Evolutionary conservation across 2,888 invertebrate genomes (phyloP).

Genomic region (Dasysyrphus albostriatus): DNA sequence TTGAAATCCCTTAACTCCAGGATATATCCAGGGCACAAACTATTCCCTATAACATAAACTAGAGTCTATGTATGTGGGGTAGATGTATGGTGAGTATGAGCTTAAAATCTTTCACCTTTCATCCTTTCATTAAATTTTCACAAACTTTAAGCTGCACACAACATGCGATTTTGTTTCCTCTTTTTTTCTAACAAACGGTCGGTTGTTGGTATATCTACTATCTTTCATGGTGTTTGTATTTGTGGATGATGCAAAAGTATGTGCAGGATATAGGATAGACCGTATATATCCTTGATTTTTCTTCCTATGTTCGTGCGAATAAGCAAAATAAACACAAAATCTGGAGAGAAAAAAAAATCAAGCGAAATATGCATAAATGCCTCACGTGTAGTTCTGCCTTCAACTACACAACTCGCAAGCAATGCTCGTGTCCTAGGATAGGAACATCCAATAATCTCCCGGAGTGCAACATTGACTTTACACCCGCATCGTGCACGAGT

Average conservation of each 20-base stretch:
- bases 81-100: background rate
- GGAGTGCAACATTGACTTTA: slow-evolving; percentile 47
- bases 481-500: slow-evolving; percentile 5
- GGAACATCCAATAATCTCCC: slow-evolving; percentile 49
- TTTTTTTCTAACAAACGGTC: too few species aligned
- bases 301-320: background rate
- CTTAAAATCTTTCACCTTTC: slow-evolving; percentile 52
- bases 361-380: slow-evolving; percentile 43
- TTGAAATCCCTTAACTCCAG: slow-evolving; percentile 31
- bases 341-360: slow-evolving; percentile 14
- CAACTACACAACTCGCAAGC: background rate
- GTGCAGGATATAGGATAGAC: background rate
- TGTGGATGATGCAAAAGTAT: background rate
- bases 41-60: background rate
- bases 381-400: slow-evolving; percentile 13
- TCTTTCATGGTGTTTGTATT: background rate
- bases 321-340: slow-evolving; percentile 16
- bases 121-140: slow-evolving; percentile 47
- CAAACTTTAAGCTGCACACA: slow-evolving; percentile 32
- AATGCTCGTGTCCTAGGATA: slow-evolving; percentile 2
- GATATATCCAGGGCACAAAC: slow-evolving; percentile 4
- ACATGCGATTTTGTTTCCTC: slow-evolving; percentile 20
- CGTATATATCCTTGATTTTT: slow-evolving; percentile 26
- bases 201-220: background rate
- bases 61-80: background rate